Conservation (phyloP, 2,797 vertebrate species). For the Tokudaia muenninki region DNA sequence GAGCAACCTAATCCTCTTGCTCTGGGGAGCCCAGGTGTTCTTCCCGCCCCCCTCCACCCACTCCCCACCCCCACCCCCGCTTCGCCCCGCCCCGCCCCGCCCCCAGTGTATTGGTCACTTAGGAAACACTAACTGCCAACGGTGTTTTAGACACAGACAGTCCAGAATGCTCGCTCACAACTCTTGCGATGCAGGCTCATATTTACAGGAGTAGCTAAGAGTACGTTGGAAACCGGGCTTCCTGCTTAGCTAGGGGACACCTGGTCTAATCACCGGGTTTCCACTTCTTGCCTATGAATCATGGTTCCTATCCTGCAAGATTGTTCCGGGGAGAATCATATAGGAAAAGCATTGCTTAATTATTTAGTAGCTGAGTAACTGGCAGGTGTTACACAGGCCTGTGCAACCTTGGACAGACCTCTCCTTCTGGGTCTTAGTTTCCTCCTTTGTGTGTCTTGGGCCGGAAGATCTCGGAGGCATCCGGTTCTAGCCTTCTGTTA, state of each 20-base stretch:
- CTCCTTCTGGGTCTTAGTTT: not conserved
- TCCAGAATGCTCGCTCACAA: not conserved
- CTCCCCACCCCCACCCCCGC: not conserved
- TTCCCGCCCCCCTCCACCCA: not conserved
- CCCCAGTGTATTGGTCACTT: constrained; percentile 53
- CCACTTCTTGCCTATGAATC: not conserved
- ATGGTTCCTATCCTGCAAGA: not conserved
- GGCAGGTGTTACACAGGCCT: not conserved
- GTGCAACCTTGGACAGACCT: not conserved
- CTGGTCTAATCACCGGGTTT: not conserved
- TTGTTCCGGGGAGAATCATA: not conserved
- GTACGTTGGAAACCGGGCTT: not conserved
- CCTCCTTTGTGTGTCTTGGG: not conserved
- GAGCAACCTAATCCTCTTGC: constrained; percentile 81
- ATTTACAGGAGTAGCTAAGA: not conserved
- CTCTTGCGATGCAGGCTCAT: not conserved
- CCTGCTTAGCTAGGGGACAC: not conserved
- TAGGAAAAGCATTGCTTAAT: not conserved
- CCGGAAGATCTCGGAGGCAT: not conserved
- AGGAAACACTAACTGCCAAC: not conserved
- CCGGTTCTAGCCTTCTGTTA: not conserved
- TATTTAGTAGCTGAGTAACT: not conserved
- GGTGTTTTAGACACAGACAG: not conserved
- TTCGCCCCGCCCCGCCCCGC: not conserved
- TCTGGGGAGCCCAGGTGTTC: constrained; percentile 74